These are phyloP conservation scores for Lonchura striata DNA, from an alignment of 2,113 vertebrate genomes.

Conservation along the genomic window DNA sequence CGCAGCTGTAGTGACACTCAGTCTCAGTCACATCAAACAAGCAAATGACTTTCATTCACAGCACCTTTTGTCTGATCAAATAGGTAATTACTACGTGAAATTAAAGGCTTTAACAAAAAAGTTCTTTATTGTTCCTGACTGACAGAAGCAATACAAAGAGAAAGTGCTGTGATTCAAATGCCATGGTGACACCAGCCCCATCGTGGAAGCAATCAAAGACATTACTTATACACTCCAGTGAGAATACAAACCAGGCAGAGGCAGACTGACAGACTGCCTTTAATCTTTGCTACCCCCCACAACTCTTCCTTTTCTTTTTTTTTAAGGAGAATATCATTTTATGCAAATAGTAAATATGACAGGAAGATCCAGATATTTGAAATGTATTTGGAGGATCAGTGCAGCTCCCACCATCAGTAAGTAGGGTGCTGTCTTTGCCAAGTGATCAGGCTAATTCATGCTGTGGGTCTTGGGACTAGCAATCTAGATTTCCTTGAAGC, in stretches of 20 bases:
- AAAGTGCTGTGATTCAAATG: constrained; percentile 17
- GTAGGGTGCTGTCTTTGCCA: not conserved
- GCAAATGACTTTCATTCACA: constrained; percentile 63
- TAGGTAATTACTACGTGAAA: constrained; percentile 72
- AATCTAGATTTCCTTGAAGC: not conserved
- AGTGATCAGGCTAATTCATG: constrained; percentile 6
- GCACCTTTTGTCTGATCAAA: constrained; percentile 75
- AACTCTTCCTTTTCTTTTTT: not conserved
- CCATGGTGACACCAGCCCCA: constrained; percentile 28
- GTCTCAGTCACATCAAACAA: constrained; percentile 62
- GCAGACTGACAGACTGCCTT: constrained; percentile 63
- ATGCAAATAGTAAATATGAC: constrained; percentile 18
- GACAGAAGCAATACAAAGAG: constrained; percentile 60
- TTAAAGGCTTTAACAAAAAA: constrained; percentile 71
- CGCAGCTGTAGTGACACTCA: constrained; percentile 61
- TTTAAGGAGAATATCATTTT: not conserved
- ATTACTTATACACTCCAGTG: constrained; percentile 50
- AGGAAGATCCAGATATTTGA: not conserved
- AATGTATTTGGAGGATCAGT: not conserved
- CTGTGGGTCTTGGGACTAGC: not conserved
- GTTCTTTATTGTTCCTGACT: constrained; percentile 66
- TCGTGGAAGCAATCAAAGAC: constrained; percentile 65
- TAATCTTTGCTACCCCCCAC: constrained; percentile 41
- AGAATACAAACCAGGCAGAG: constrained; percentile 46
- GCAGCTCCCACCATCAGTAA: not conserved